phyloP scores from a whole-genome alignment of 2,888 invertebrate species.

The Dastarcus helophoroides region DNA sequence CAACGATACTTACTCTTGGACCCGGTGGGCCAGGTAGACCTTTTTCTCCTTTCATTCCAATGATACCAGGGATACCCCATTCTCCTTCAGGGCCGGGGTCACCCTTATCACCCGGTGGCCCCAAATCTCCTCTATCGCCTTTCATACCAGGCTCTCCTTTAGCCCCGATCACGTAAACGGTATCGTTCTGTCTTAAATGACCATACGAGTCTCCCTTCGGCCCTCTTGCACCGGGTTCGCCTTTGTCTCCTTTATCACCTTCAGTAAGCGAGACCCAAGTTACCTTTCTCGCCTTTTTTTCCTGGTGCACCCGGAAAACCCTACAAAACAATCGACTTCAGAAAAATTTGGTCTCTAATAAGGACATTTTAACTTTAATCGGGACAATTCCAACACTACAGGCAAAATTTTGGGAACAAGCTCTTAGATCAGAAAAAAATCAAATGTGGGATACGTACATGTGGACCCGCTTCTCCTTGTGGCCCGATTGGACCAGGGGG shows the following conservation, averaged over 20 bases:
- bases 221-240: conserved; percentile 47
- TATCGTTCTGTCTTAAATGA: conserved; percentile 19
- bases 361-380: no score
- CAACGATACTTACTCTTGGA: conserved; percentile 51
- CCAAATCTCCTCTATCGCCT: conserved; percentile 50
- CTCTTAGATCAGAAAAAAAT: no score
- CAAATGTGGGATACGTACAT: conserved; percentile 41
- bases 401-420: no score
- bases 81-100: conserved; percentile 59
- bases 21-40: conserved; percentile 76
- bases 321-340: conserved; percentile 33
- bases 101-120: conserved; percentile 55
- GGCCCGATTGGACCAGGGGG: conserved; percentile 46
- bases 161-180: conserved; percentile 30
- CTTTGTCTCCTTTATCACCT: conserved; percentile 50
- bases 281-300: conserved; percentile 54
- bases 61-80: conserved; percentile 52
- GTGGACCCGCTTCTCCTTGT: conserved; percentile 50
- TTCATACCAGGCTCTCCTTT: conserved; percentile 47
- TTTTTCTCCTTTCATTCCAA: conserved; percentile 75
- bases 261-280: conserved; percentile 48
- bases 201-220: conserved; percentile 43
- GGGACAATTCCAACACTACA: no score
- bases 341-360: not conserved
- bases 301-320: conserved; percentile 62